Base-by-base conservation (phyloP, 2,888 invertebrate genomes). In the Drosophila demipolita region DNA sequence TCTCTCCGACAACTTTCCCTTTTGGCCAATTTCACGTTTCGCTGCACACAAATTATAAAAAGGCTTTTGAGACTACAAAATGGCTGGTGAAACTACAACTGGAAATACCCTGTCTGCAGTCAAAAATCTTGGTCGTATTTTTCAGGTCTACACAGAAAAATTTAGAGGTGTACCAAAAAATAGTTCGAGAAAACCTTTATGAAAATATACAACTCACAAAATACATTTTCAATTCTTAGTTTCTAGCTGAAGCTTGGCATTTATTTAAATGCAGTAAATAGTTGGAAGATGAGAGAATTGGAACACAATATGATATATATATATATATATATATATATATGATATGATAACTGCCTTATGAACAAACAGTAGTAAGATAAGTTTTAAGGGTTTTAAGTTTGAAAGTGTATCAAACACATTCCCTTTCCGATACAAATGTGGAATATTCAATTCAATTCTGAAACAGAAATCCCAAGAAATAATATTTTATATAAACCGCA, bases 21-120 rank as follows among this genome's bases (percentile, higher is more conserved):
- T 58, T 65, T 58, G 66, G 73, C 82, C 83, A 82, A 87, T 87
- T 87, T 85, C 60, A 62, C 80, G 82, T 67, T 73, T 76, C 73
- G 60, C 75, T 83, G 68, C 59, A 42, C 70, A 49, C 33, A 75
- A 85, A 76, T 78, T 75, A 72, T 65, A 54, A 73, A 73, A 73
- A 72, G 65, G 48, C 69, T 23, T 45, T 45, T 45, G 4, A 45
- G 1, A 23, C 29, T 29, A 29, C 29, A 29, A 29, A 29, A 29
- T 45, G 45, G 15, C 15, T 1, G 3, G 1, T 7, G 7, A 23
- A 36, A 20, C 38, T 17, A 17, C 65, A 70, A 36, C 42, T 15
- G 1, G 0, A 20, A 58, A 73, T 61, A 54, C 77, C 48, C 71
- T 70, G 35, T 8, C 33, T 12, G 12, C 15, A 48, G 20, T 50